Evolutionary conservation across 2,113 vertebrate species (phyloP).

Genomic region (Mastomys natalensis): DNA sequence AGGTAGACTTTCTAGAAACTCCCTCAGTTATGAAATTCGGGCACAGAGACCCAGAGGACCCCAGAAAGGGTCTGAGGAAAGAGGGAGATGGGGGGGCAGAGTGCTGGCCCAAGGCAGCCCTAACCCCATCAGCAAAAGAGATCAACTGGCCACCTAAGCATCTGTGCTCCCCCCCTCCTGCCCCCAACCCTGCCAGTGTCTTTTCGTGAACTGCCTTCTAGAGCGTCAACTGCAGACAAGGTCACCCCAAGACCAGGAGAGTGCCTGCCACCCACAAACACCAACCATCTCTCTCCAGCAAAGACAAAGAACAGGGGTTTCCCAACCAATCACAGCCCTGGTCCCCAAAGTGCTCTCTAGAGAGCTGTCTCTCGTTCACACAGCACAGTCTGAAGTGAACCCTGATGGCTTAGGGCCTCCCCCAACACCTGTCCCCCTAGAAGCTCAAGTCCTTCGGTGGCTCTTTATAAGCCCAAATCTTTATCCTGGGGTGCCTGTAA

Average conservation of each 20-base stretch:
- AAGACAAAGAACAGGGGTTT: background rate
- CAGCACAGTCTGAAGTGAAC: too few relatives aligned
- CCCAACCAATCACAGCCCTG: too few relatives aligned
- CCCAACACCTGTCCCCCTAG: background rate
- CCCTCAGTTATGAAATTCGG: background rate
- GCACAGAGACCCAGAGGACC: background rate
- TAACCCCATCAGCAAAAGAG: background rate
- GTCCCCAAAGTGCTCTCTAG: background rate
- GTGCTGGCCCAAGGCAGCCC: too few relatives aligned
- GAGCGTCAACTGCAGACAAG: background rate
- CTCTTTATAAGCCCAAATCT: background rate
- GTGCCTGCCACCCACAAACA: background rate
- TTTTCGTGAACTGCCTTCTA: background rate
- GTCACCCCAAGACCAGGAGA: background rate
- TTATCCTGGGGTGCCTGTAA: background rate
- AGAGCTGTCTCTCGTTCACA: background rate
- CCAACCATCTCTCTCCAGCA: background rate
- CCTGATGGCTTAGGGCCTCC: background rate
- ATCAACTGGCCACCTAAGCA: too few relatives aligned
- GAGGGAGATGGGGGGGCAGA: background rate
- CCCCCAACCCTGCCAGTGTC: too few relatives aligned
- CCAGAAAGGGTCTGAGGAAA: background rate
- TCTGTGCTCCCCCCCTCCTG: accelerated
- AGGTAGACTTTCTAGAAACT: background rate
- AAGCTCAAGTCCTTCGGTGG: too few relatives aligned